Base-by-base conservation (phyloP, 2,797 vertebrate genomes). In the Myotis myotis region DNA sequence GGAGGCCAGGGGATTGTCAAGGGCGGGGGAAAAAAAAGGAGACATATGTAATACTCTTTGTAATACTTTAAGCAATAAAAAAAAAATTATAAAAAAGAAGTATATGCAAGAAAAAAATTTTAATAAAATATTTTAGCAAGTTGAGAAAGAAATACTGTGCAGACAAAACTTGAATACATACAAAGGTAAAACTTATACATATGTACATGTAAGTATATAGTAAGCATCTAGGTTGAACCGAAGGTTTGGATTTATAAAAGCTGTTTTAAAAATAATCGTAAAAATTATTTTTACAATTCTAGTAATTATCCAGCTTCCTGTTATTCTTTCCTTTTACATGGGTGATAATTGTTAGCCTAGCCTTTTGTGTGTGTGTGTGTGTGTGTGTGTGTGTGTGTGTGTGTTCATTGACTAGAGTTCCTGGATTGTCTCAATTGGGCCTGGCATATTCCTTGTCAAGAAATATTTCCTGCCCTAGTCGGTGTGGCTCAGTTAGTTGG, bases 281-380 rank as follows among this genome's bases (percentile, higher is more conserved):
- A 25, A 55, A 62, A 16, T 33, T 51, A 25, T 64, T 91, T 91
- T 91, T 74, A 64, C 25, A 62, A n/a, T 51, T 91, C 57, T 53
- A 85, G 30, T 85, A 68, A 57, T 92, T 57, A 41, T 83, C 72
- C 17, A 68, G 22, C 19, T 70, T 85, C 72, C 62, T 78, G 22
- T 88, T 68, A 64, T 47, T 88, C 44, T 80, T 88, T 88, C 23
- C 68, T 66, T 76, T 76, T 93, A 53, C 17, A 23, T 49, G 12
- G 8, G 2, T 83, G 30, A 57, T n/a, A 70, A 76, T 89, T n/a
- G 55, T 64, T 64, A 81, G 20, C 20, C 41, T 49, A 57, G 30
- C 36, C 15, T 28, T 72, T 62, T 47, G 53, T 22, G 19, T 76
- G 85, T 68, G 53, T 62, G 11, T 38, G 97, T 98, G 55, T 55